Conservation (phyloP, 2,113 vertebrate species). For the Alethe diademata region DNA sequence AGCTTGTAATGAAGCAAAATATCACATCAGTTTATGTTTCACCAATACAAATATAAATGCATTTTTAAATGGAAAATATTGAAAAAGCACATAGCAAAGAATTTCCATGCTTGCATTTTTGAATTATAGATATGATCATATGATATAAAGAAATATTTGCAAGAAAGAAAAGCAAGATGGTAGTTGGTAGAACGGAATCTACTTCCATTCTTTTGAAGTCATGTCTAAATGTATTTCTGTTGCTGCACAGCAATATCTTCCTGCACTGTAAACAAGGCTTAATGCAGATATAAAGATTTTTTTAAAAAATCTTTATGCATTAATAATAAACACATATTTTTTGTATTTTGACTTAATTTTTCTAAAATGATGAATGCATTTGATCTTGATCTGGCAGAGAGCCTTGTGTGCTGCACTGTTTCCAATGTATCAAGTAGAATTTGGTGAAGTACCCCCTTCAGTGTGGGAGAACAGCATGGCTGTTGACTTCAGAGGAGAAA, state of each 20-base stretch:
- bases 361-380: neutral
- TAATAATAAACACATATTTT: neutral
- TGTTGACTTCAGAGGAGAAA: neutral
- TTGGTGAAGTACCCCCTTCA: rapidly evolving
- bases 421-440: neutral
- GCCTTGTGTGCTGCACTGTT: neutral
- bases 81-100: neutral
- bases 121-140: neutral
- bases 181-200: neutral
- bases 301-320: rapidly evolving
- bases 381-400: neutral
- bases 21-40: neutral
- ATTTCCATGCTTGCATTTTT: neutral
- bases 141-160: neutral
- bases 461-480: neutral
- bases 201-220: neutral
- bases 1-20: slow-evolving; percentile 22
- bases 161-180: neutral
- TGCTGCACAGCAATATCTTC: neutral
- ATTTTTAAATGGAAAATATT: neutral
- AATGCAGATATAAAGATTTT: neutral
- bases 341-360: neutral
- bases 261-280: neutral
- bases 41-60: neutral
- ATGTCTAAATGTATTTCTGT: neutral